Percentiles rank a stretch among this genome's conserved stretches.
Conservation (phyloP, 2,888 invertebrate genomes). For the Poecilobothrus nobilitatus region DNA sequence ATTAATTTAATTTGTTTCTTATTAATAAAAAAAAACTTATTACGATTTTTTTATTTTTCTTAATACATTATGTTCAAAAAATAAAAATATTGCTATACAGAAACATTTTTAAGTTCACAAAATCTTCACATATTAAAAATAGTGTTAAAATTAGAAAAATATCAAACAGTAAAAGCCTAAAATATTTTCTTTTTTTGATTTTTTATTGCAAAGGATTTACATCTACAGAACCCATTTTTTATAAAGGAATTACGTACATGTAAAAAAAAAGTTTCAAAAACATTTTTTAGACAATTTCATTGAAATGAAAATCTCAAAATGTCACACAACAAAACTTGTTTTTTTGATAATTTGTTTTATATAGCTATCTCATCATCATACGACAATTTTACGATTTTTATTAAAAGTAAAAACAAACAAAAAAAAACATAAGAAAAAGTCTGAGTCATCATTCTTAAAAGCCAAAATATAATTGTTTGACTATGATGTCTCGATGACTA, state of each 20-base stretch:
- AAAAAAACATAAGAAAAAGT: background rate
- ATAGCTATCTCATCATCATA: background rate
- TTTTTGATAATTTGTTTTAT: background rate
- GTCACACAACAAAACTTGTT: background rate
- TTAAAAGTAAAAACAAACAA: background rate
- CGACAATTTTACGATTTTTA: background rate
- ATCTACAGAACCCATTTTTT: no score
- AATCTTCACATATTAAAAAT: no score
- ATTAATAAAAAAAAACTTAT: no score
- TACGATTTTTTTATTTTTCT: no score
- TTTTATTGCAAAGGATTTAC: no score
- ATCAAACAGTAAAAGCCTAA: background rate
- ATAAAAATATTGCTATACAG: no score
- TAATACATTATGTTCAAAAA: no score
- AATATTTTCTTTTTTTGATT: background rate
- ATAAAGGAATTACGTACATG: no score
- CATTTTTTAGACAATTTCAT: background rate
- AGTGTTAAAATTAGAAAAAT: background rate
- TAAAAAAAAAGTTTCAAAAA: background rate
- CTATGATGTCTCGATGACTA: background rate
- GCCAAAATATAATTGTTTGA: conserved; percentile 4
- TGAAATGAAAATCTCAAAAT: background rate
- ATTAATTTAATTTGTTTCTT: no score
- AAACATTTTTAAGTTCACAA: no score
- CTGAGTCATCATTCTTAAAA: background rate